Conservation (phyloP, 1,140 invertebrate genomes). For the Drosophila yakuba region DNA sequence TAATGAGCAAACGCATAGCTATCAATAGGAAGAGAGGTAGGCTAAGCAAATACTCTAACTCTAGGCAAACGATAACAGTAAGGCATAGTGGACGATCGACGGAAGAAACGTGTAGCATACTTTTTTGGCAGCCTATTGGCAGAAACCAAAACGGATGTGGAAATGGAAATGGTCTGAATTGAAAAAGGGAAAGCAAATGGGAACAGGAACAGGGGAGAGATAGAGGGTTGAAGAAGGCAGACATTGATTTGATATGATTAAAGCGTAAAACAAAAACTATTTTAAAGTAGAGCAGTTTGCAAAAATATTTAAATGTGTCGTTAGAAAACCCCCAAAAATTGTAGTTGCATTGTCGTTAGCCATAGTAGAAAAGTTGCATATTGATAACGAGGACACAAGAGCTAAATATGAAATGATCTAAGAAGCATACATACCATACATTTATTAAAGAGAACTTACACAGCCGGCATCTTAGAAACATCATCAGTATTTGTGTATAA, state of each 20-base stretch:
- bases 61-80: conserved; percentile 50
- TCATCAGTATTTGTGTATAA: conserved; percentile 76
- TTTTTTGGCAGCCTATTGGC: conserved; percentile 71
- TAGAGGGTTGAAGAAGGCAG: conserved; percentile 8
- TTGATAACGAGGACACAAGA: conserved; percentile 7
- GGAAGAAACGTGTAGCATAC: conserved; percentile 64
- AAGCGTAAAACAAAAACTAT: conserved; percentile 68
- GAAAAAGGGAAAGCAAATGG: conserved; percentile 17
- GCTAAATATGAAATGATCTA: conserved; percentile 17
- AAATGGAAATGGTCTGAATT: conserved; percentile 11
- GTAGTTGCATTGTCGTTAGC: conserved; percentile 81
- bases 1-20: conserved; percentile 79
- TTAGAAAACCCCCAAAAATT: conserved; percentile 67
- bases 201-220: conserved; percentile 25
- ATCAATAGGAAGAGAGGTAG: conserved; percentile 60
- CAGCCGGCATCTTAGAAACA: conserved; percentile 64
- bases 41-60: conserved; percentile 48
- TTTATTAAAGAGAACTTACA: conserved; percentile 65
- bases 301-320: conserved; percentile 79
- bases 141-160: conserved; percentile 7
- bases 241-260: conserved; percentile 72
- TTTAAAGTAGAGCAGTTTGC: conserved; percentile 82
- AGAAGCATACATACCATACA: conserved; percentile 75
- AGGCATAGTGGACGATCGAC: conserved; percentile 32
- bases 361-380: conserved; percentile 61